phyloP scores from a whole-genome alignment of 2,113 vertebrate genomes.

The Regulus satrapa region DNA sequence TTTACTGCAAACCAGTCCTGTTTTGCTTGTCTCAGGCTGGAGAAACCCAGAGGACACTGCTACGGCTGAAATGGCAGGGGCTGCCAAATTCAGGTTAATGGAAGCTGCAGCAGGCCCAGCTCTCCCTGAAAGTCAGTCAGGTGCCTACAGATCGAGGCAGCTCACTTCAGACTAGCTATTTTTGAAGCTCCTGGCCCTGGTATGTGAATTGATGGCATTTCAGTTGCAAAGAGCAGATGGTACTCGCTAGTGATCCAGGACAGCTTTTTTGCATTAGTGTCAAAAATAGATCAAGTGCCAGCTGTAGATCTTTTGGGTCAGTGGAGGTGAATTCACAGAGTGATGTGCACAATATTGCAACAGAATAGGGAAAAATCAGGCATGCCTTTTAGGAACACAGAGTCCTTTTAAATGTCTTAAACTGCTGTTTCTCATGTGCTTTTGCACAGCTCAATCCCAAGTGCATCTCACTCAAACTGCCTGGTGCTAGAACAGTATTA shows the following conservation, averaged over 20 bases:
- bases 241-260: not conserved
- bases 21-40: not conserved
- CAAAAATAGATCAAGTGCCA: slow-evolving; percentile 31
- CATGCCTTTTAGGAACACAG: not conserved
- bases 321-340: not conserved
- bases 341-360: not conserved
- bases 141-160: not conserved
- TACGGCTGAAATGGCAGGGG: not conserved
- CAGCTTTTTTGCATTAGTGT: slow-evolving; percentile 36
- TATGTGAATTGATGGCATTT: slow-evolving; percentile 30
- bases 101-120: not conserved
- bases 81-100: not conserved
- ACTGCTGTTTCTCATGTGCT: not conserved
- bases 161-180: slow-evolving; percentile 19
- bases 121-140: not conserved
- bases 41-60: not conserved
- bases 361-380: not conserved
- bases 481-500: not conserved
- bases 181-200: slow-evolving; percentile 11
- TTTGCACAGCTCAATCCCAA: not conserved
- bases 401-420: not conserved
- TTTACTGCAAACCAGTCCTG: not conserved
- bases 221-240: slow-evolving; percentile 50
- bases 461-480: rapidly evolving
- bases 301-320: slow-evolving; percentile 40